A percentile compares a stretch with the other conserved stretches of the same genome.
Evolutionary conservation across 2,797 vertebrate genomes (phyloP).

Genomic region (Lophotriccus pileatus): DNA sequence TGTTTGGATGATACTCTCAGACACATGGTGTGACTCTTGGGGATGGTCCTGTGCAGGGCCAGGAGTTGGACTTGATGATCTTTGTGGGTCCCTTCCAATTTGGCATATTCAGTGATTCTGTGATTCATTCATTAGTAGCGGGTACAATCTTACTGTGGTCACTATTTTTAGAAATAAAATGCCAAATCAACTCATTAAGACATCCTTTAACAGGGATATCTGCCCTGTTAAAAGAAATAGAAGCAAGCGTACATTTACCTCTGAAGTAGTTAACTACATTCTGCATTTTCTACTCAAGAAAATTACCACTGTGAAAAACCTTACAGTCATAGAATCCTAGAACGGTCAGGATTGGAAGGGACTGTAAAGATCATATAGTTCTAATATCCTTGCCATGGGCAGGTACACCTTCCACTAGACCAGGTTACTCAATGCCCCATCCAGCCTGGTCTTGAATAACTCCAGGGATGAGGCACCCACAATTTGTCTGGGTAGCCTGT

Average conservation of each 20-base stretch:
- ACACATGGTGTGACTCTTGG: background rate
- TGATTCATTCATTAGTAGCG: background rate
- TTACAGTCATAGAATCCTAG: background rate
- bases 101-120: background rate
- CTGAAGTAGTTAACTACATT: background rate
- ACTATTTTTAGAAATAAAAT: background rate
- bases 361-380: background rate
- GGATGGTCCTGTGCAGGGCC: background rate
- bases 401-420: background rate
- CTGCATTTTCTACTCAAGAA: background rate
- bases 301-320: background rate
- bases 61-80: background rate
- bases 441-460: too few species aligned
- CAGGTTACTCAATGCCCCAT: background rate
- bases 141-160: background rate
- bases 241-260: background rate
- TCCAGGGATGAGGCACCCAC: background rate
- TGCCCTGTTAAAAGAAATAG: background rate
- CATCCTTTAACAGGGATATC: background rate
- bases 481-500: background rate
- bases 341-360: background rate
- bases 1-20: background rate
- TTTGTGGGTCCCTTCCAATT: background rate
- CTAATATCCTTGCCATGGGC: background rate
- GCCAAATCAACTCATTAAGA: background rate